These are phyloP conservation scores for Bufo bufo DNA, from an alignment of 2,113 vertebrate species.

Conservation along the genomic window DNA sequence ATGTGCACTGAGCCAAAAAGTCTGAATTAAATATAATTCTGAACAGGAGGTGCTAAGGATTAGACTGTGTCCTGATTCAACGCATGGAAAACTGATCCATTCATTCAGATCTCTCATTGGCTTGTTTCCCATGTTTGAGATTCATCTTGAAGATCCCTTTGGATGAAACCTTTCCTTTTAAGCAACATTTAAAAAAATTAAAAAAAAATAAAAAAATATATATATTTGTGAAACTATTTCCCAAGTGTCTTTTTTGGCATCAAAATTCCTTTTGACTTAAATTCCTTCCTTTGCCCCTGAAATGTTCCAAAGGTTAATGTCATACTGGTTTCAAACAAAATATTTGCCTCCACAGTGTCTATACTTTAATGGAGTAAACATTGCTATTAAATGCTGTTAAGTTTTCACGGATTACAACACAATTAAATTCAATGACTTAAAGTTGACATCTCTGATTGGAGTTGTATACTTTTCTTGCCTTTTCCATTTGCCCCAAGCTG, in stretches of 20 bases:
- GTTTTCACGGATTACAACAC: no score
- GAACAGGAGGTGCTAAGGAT: conserved; percentile 19
- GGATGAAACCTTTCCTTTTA: neutral
- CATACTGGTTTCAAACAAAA: no score
- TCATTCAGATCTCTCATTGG: neutral
- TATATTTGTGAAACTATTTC: neutral
- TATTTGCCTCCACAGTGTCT: no score
- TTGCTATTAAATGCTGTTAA: no score
- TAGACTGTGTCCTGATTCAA: conserved; percentile 18
- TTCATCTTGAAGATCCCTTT: neutral
- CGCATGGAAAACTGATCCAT: conserved; percentile 23
- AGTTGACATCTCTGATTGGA: no score
- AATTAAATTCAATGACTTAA: no score
- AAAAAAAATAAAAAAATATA: neutral
- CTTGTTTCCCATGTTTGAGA: neutral
- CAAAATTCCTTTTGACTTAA: neutral
- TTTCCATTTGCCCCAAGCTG: no score
- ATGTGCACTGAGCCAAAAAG: neutral
- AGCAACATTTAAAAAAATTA: no score
- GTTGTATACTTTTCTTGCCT: no score
- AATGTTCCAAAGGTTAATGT: no score
- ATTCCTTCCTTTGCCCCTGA: neutral
- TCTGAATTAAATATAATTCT: conserved; percentile 25
- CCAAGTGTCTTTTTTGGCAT: neutral
- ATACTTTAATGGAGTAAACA: no score